Percentiles rank a stretch among this genome's conserved stretches.
These are phyloP conservation scores for Notocelia uddmanniana DNA, from an alignment of 2,888 invertebrate species.

Conservation along the genomic window DNA sequence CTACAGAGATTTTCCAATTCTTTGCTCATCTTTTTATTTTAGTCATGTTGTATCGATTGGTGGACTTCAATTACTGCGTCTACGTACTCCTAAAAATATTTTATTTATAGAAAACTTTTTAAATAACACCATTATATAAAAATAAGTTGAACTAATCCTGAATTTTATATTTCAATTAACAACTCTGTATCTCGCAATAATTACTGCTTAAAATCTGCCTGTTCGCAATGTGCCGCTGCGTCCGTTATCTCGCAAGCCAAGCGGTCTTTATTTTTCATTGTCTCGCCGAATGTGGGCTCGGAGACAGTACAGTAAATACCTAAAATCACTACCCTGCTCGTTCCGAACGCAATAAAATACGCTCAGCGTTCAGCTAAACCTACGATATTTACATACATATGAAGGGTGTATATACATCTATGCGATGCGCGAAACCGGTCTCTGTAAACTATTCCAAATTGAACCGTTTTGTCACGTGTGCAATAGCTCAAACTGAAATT, in stretches of 20 bases:
- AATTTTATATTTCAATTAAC: conserved; percentile 4
- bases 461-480: background rate
- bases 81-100: too few relatives aligned
- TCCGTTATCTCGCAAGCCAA: conserved; percentile 50
- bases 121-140: too few relatives aligned
- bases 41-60: too few relatives aligned
- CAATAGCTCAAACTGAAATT: background rate
- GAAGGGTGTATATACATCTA: conserved; percentile 20
- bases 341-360: conserved; percentile 45
- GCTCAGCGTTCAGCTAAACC: conserved; percentile 36
- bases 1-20: background rate
- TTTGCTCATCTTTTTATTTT: background rate
- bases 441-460: background rate
- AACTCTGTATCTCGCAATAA: background rate
- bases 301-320: conserved; percentile 41
- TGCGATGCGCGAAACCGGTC: conserved; percentile 16
- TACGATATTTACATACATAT: conserved; percentile 40
- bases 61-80: too few relatives aligned
- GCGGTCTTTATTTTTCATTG: conserved; percentile 61
- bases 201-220: conserved; percentile 38
- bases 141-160: background rate
- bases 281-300: conserved; percentile 50
- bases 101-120: too few relatives aligned
- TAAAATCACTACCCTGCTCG: conserved; percentile 44
- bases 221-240: conserved; percentile 45